Evolutionary conservation across 2,888 invertebrate species (phyloP).

Genomic region (Caenorhabditis virilis): DNA sequence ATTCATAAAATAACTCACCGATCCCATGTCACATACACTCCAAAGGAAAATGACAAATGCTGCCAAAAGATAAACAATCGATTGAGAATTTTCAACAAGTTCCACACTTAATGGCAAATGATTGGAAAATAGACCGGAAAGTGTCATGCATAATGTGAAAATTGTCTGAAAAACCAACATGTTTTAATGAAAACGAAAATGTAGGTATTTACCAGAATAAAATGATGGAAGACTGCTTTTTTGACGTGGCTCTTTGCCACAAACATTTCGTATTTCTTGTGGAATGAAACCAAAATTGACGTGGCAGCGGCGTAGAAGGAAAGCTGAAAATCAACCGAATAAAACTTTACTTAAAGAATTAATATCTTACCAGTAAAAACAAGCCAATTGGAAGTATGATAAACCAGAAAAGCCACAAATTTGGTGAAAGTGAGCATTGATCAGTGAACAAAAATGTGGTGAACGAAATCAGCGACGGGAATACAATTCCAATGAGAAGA

Average conservation of each 20-base stretch:
- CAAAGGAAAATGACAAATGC: conserved; percentile 30
- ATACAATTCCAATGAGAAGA: conserved; percentile 55
- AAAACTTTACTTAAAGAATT: not conserved
- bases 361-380: conserved; percentile 50
- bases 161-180: conserved; percentile 21
- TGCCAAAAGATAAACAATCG: conserved; percentile 15
- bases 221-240: conserved; percentile 52
- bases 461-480: conserved; percentile 53
- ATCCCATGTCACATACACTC: conserved; percentile 23
- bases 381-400: conserved; percentile 55
- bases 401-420: conserved; percentile 60
- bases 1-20: conserved; percentile 7
- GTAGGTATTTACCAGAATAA: conserved; percentile 51
- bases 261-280: conserved; percentile 61
- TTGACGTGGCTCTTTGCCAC: conserved; percentile 56
- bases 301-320: conserved; percentile 64
- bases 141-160: conserved; percentile 24
- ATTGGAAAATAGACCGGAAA: conserved; percentile 28
- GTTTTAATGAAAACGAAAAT: too few relatives aligned
- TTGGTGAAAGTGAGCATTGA: conserved; percentile 47
- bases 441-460: conserved; percentile 52
- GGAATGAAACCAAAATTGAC: conserved; percentile 55
- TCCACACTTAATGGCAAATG: conserved; percentile 18
- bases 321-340: conserved; percentile 29
- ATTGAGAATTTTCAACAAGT: conserved; percentile 18